A percentile compares a stretch with the other conserved stretches of the same genome.
Conservation (phyloP, 1,140 invertebrate genomes). For the Drosophila ananassae region DNA sequence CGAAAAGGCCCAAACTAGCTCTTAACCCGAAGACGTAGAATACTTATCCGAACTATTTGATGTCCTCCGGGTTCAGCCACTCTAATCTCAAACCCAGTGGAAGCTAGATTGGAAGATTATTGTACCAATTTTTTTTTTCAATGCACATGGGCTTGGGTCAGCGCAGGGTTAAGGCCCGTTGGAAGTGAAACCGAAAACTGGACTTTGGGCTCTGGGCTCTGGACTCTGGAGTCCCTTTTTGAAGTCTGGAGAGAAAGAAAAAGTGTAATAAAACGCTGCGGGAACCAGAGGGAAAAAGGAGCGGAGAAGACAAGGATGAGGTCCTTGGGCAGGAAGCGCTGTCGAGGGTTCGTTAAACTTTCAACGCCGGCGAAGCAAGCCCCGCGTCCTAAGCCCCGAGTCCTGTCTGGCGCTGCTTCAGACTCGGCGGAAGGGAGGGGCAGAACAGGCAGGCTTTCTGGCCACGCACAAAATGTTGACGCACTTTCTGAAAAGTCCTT, state of each 20-base stretch:
- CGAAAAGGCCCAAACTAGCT: conserved; percentile 2
- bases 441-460: conserved; percentile 52
- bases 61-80: too few species aligned
- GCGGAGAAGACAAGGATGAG: conserved; percentile 2
- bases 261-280: conserved; percentile 62
- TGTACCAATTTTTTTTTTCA: not conserved
- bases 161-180: conserved; percentile 40
- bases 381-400: conserved; percentile 33
- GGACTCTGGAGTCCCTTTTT: conserved; percentile 26
- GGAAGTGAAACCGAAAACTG: conserved; percentile 78
- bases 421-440: conserved; percentile 32
- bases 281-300: not conserved
- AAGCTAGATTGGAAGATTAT: too few species aligned
- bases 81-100: too few species aligned
- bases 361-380: conserved; percentile 27
- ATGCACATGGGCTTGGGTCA: conserved; percentile 6
- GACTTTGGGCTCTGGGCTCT: conserved; percentile 38
- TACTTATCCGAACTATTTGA: not conserved
- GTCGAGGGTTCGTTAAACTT: conserved; percentile 78
- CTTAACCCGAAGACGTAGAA: not conserved
- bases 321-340: conserved; percentile 65
- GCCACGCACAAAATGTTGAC: conserved; percentile 81
- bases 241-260: conserved; percentile 40
- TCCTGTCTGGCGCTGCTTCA: conserved; percentile 49
- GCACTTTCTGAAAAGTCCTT: conserved; percentile 76